These are phyloP conservation scores for Carettochelys insculpta DNA, from an alignment of 2,113 vertebrate genomes.

Conservation along the genomic window DNA sequence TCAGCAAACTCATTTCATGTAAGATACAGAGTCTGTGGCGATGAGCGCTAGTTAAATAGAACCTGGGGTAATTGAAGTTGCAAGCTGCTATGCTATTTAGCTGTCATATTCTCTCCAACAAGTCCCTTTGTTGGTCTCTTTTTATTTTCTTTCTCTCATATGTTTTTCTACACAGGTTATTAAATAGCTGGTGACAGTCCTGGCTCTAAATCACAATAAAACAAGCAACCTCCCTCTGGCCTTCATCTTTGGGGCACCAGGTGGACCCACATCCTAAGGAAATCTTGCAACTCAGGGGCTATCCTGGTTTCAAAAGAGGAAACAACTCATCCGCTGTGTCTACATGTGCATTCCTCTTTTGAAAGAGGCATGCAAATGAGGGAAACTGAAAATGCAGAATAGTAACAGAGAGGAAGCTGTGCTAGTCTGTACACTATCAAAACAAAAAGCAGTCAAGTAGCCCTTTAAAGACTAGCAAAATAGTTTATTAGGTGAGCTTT, in stretches of 20 bases:
- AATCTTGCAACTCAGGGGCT: background rate
- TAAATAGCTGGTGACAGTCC: background rate
- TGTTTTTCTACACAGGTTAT: background rate
- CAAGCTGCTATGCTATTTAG: background rate
- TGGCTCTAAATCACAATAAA: background rate
- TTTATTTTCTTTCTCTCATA: background rate
- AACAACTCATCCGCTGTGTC: too few relatives aligned
- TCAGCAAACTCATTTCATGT: background rate
- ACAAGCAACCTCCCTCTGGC: too few relatives aligned
- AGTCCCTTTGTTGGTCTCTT: background rate
- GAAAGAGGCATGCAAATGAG: too few relatives aligned
- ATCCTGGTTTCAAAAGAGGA: background rate
- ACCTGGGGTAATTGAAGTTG: background rate
- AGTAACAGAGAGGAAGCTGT: too few relatives aligned
- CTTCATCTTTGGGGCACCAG: background rate
- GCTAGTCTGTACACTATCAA: too few relatives aligned
- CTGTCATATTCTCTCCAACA: background rate
- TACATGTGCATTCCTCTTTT: too few relatives aligned
- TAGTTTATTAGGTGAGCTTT: too few relatives aligned
- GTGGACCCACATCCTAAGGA: background rate
- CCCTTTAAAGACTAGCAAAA: too few relatives aligned
- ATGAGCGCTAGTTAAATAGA: background rate
- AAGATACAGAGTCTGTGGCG: rapidly evolving
- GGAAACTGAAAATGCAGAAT: too few relatives aligned
- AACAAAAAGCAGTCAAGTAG: too few relatives aligned